Conservation (phyloP, 2,888 invertebrate species). For the Gastracanthus pulcherrimus region DNA sequence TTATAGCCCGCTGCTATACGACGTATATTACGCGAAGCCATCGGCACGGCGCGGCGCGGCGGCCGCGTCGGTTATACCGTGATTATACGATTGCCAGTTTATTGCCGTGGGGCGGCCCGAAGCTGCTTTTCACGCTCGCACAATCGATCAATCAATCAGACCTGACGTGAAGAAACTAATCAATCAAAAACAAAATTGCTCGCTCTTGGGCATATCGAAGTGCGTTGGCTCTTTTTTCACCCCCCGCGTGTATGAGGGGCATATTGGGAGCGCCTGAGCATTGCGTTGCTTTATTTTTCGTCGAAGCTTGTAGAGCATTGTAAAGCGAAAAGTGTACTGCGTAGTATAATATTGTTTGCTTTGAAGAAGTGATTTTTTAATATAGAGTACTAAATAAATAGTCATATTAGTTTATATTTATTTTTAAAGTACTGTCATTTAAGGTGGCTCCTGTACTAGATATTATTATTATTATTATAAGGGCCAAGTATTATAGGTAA, state of each 20-base stretch:
- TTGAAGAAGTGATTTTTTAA: no score
- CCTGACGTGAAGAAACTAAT: constrained; percentile 58
- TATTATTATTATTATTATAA: no score
- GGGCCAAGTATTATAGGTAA: no score
- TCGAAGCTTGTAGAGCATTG: no score
- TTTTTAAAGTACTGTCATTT: no score
- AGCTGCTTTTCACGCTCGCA: constrained; percentile 41
- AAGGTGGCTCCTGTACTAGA: no score
- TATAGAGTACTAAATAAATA: no score
- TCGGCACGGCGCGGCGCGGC: background rate
- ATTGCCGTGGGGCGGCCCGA: constrained; percentile 19
- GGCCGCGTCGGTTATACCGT: constrained; percentile 6
- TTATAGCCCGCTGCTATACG: background rate
- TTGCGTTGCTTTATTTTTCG: no score
- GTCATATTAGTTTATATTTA: no score
- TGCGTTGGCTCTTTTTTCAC: constrained; percentile 25
- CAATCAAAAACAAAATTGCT: constrained; percentile 61
- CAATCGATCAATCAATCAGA: constrained; percentile 53
- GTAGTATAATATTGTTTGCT: no score
- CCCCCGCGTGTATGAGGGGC: background rate
- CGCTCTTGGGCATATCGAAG: constrained; percentile 24
- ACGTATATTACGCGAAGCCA: constrained; percentile 25
- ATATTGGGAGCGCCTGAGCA: no score
- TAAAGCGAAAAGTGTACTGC: no score
- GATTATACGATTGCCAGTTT: constrained; percentile 52